phyloP scores from a whole-genome alignment of 2,113 vertebrate species.

The Nycticebus coucang region DNA sequence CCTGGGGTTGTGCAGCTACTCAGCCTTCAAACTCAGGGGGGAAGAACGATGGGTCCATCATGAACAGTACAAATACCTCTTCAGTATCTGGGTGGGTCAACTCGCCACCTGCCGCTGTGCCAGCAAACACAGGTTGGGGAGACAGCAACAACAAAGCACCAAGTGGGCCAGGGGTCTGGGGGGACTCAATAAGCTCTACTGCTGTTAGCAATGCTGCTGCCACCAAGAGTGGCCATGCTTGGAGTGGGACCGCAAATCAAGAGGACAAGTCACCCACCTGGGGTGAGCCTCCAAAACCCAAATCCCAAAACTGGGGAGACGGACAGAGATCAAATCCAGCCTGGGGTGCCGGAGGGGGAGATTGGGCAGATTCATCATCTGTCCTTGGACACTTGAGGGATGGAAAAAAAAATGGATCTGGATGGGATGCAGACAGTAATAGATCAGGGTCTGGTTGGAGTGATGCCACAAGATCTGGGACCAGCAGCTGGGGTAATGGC shows the following conservation, averaged over 20 bases:
- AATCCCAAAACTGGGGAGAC: constrained; percentile 93
- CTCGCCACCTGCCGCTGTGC: constrained; percentile 86
- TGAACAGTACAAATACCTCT: constrained; percentile 91
- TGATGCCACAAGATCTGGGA: constrained; percentile 85
- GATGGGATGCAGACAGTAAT: constrained; percentile 89
- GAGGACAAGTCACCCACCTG: constrained; percentile 94
- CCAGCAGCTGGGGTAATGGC: constrained; percentile 87
- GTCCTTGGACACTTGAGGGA: constrained; percentile 88
- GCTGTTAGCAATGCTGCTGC: constrained; percentile 87
- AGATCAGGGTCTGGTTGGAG: constrained; percentile 87
- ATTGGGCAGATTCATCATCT: constrained; percentile 87
- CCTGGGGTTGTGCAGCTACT: constrained; percentile 89
- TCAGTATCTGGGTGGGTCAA: constrained; percentile 93
- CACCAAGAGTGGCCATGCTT: constrained; percentile 93
- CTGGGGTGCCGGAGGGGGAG: constrained; percentile 90
- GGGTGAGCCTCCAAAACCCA: constrained; percentile 93
- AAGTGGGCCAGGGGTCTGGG: constrained; percentile 94
- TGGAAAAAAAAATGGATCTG: constrained; percentile 91
- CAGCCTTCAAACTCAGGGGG: constrained; percentile 93
- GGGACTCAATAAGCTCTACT: constrained; percentile 90
- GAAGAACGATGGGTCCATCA: constrained; percentile 91
- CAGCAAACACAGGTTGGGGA: constrained; percentile 92
- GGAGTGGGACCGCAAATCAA: constrained; percentile 90
- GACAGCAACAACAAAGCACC: constrained; percentile 89
- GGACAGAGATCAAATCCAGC: constrained; percentile 90